These are phyloP conservation scores for Oncorhynchus nerka DNA, from an alignment of 2,113 vertebrate species.

Conservation along the genomic window DNA sequence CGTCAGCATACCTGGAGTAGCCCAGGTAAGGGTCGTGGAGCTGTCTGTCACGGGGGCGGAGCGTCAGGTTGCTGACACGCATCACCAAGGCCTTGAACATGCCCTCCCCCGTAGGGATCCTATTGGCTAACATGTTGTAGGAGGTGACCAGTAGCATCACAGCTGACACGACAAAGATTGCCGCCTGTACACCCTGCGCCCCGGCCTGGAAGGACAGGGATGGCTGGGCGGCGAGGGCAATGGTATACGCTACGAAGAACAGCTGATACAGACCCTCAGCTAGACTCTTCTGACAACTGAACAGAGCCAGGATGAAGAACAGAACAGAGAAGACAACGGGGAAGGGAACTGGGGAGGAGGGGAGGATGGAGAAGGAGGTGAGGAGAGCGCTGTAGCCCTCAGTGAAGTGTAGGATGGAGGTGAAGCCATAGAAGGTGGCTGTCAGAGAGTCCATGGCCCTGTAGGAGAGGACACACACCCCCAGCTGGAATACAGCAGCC, in stretches of 20 bases:
- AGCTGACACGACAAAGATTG: conserved; percentile 78
- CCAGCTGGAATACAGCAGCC: conserved; percentile 78
- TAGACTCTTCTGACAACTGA: conserved; percentile 72
- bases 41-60: conserved; percentile 71
- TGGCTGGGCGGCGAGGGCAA: conserved; percentile 76
- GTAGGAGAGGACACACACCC: conserved; percentile 75
- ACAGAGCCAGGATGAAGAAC: conserved; percentile 77
- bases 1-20: conserved; percentile 84
- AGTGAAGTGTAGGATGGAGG: conserved; percentile 76
- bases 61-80: conserved; percentile 57
- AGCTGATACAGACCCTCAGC: conserved; percentile 77
- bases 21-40: conserved; percentile 77
- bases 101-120: conserved; percentile 66
- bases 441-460: conserved; percentile 71
- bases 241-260: conserved; percentile 76
- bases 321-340: conserved; percentile 79
- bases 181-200: conserved; percentile 78
- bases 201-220: conserved; percentile 76
- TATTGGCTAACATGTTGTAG: conserved; percentile 62
- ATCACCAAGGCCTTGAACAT: conserved; percentile 63
- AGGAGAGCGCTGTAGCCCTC: conserved; percentile 79
- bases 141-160: conserved; percentile 69
- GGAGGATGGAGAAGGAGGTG: conserved; percentile 55
- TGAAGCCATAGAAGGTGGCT: conserved; percentile 81
- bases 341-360: conserved; percentile 66